Percentiles rank a stretch among this genome's conserved stretches.
Conservation (phyloP, 2,113 vertebrate genomes). For the Paratilapia polleni region DNA sequence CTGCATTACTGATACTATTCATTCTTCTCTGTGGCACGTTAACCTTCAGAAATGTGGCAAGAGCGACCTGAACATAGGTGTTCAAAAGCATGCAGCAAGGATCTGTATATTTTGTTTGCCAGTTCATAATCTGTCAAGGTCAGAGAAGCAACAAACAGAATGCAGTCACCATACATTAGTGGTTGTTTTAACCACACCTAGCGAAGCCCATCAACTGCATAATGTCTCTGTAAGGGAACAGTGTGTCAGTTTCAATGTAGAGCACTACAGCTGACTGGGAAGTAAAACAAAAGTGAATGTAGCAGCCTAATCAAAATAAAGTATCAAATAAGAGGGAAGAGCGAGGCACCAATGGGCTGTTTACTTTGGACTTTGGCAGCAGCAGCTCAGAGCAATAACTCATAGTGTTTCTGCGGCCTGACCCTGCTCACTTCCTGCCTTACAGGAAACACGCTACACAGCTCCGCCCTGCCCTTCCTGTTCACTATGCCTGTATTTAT, state of each 20-base stretch:
- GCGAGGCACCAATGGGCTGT: constrained; percentile 29
- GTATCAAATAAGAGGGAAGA: constrained; percentile 27
- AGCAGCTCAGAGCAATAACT: constrained; percentile 55
- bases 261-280: background rate
- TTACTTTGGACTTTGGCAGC: constrained; percentile 54
- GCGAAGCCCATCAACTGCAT: background rate
- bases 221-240: background rate
- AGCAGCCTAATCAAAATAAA: constrained; percentile 1
- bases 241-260: background rate
- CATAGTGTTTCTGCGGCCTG: constrained; percentile 52
- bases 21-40: background rate
- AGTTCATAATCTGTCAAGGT: background rate
- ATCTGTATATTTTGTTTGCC: background rate
- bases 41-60: constrained; percentile 17
- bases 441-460: constrained; percentile 69
- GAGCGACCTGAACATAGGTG: background rate
- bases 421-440: constrained; percentile 73
- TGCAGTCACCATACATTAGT: background rate
- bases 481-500: constrained; percentile 29
- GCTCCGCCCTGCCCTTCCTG: constrained; percentile 73
- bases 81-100: background rate
- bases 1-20: constrained; percentile 3
- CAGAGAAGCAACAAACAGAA: background rate
- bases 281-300: background rate
- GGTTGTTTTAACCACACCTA: background rate